Evolutionary conservation across 2,797 vertebrate species (phyloP).

Genomic region (Schizopygopsis malacanthus): DNA sequence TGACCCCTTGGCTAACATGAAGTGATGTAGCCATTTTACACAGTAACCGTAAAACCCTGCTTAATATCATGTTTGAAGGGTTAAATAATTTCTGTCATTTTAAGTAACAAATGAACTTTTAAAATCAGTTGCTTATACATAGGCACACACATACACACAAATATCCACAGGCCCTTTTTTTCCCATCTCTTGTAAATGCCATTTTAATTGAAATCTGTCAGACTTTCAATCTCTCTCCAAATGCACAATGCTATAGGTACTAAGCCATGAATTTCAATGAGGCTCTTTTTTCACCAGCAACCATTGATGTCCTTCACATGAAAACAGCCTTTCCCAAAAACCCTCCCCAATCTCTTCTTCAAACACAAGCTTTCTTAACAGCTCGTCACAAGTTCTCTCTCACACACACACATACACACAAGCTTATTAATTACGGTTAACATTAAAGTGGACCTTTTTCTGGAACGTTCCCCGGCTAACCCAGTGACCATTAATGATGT

Average conservation of each 20-base stretch:
- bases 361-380: constrained; percentile 67
- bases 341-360: constrained; percentile 75
- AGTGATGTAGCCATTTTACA: background rate
- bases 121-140: constrained; percentile 4
- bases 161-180: constrained; percentile 39
- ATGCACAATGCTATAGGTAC: constrained; percentile 78
- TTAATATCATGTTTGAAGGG: background rate
- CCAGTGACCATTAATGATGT: constrained; percentile 49
- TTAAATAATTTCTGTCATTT: background rate
- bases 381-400: constrained; percentile 42
- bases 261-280: constrained; percentile 88
- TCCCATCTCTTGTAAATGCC: constrained; percentile 77
- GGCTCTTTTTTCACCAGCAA: constrained; percentile 73
- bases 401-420: constrained; percentile 34
- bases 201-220: constrained; percentile 85
- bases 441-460: constrained; percentile 37
- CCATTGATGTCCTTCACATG: constrained; percentile 76
- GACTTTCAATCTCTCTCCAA: constrained; percentile 64
- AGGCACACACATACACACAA: constrained; percentile 6
- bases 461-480: constrained; percentile 38
- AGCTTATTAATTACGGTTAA: constrained; percentile 45
- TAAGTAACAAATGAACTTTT: constrained; percentile 10
- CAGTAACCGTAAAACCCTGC: background rate
- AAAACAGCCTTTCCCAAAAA: constrained; percentile 70
- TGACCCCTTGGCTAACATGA: background rate